Conservation (phyloP, 2,888 invertebrate species). For the Lasius platythorax region DNA sequence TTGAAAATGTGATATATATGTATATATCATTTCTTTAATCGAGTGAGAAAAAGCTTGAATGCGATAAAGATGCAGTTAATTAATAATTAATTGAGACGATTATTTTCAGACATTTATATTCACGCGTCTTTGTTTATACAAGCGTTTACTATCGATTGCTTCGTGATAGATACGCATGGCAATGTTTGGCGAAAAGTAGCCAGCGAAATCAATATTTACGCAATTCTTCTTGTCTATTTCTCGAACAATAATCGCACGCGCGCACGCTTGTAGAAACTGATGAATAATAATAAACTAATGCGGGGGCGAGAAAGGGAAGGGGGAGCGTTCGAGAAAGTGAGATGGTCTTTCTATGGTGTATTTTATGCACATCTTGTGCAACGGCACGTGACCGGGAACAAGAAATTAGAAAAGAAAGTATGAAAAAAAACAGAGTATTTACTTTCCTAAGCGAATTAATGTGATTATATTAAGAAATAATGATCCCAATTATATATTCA, state of each 20-base stretch:
- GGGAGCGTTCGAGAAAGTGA: conserved; percentile 52
- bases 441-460: conserved; percentile 7
- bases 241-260: conserved; percentile 44
- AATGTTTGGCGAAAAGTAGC: not conserved
- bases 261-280: conserved; percentile 29
- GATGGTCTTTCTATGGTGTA: not conserved
- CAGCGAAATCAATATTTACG: not conserved
- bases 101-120: not conserved
- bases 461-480: conserved; percentile 9
- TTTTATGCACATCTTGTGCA: conserved; percentile 40
- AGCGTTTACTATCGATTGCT: not conserved
- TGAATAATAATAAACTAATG: conserved; percentile 59
- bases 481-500: conserved; percentile 4
- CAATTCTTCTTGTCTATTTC: conserved; percentile 12
- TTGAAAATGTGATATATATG: not conserved
- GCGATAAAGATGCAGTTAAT: not conserved
- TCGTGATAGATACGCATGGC: not conserved
- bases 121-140: not conserved
- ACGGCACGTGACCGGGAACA: conserved; percentile 45
- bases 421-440: not conserved
- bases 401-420: conserved; percentile 46
- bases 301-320: not conserved
- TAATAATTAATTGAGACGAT: not conserved
- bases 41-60: not conserved
- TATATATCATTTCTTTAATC: not conserved